Evolutionary conservation across 1,140 invertebrate genomes (phyloP), one percentile per base, ranked within the genome.

Genomic region (Apis dorsata): DNA sequence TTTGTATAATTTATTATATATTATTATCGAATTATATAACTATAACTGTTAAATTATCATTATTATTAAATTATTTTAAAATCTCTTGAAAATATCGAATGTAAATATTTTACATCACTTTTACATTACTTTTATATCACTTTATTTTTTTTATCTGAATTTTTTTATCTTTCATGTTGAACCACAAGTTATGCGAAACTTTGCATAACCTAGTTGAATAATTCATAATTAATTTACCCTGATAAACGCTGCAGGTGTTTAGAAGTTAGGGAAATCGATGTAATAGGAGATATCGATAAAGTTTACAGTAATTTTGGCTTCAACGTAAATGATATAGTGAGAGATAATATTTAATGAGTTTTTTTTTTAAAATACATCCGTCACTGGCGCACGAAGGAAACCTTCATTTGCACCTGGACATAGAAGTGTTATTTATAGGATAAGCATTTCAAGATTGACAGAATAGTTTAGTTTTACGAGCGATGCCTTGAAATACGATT

Each of bases 381-480:
- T 24, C 0, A 0, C 19, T 11, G 17, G 12, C 9, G 17, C 11
- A n/a, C 28, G 5, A 19, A 51, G 28, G n/a, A 24, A 21, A 9
- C 34, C 9, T 49, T 49, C n/a, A 13, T 60, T 60, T 8, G 15
- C 34, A 24, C 34, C 4, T 11, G 13, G 13, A n/a, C 24, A 8
- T 19, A 34, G 2, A 53, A 62, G 21, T 2, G 55, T 77, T 55
- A 77, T 66, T 77, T 55, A 74, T 49, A 51, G 19, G 51, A 44
- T 49, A 68, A 77, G 34, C 24, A 66, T 77, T 77, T 66, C 75
- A 66, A 13, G 60, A 12, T 21, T 60, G 13, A 55, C 62, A 19
- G 75, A 44, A 55, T 49, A 66, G 71, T 81, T 73, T 34, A 55
- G 15, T 19, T 80, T 65, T 63, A 65, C 70, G 79, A 63, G 21